phyloP scores from a whole-genome alignment of 2,888 invertebrate species.

The Synergus japonicus region DNA sequence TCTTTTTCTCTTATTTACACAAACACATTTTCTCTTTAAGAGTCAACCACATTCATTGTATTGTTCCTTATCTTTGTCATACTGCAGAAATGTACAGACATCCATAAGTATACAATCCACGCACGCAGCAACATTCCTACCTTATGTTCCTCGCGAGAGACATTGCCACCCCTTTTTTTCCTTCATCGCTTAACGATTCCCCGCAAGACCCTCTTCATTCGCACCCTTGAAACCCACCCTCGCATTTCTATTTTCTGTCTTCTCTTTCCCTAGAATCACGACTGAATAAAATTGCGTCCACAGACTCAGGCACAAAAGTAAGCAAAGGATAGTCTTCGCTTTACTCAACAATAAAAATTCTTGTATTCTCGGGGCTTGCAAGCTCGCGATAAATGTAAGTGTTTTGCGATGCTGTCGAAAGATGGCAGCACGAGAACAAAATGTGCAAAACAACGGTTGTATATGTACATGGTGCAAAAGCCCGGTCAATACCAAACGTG shows the following conservation, averaged over 20 bases:
- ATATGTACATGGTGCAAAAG: constrained; percentile 16
- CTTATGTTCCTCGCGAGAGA: constrained; percentile 4
- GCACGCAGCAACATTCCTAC: constrained; percentile 32
- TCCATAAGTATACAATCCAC: not conserved
- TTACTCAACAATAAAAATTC: not conserved
- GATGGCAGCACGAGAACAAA: constrained; percentile 21
- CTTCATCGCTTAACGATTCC: constrained; percentile 10
- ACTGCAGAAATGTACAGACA: not conserved
- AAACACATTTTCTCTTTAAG: not conserved
- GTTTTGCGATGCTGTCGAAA: not conserved
- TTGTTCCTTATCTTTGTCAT: not conserved
- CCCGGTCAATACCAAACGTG: constrained; percentile 39
- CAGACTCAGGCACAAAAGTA: not conserved
- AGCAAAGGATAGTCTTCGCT: not conserved
- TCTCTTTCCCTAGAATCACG: not conserved
- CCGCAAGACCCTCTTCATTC: constrained; percentile 14
- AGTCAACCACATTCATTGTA: not conserved
- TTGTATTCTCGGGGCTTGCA: not conserved
- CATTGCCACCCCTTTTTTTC: constrained; percentile 11
- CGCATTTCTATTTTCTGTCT: not conserved
- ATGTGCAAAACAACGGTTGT: constrained; percentile 32
- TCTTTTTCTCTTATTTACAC: not conserved
- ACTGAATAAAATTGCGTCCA: constrained; percentile 3
- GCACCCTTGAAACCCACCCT: not conserved
- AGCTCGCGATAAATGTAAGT: not conserved